Conservation (phyloP, 2,797 vertebrate genomes). For the Semotilus atromaculatus region DNA sequence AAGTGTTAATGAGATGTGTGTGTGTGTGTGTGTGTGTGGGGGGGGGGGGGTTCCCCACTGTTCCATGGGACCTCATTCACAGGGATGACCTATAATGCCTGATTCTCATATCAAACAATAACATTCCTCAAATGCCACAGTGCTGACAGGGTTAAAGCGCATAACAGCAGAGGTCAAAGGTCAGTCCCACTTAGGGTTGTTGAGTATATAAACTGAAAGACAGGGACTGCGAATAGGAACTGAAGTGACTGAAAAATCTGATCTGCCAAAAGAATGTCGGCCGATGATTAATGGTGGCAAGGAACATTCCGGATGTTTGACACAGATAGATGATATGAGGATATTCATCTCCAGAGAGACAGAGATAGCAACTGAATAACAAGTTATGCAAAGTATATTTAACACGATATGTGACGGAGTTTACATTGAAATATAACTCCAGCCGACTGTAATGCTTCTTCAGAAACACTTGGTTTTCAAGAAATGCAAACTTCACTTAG, state of each 20-base stretch:
- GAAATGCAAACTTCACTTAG: constrained; percentile 6
- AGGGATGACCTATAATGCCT: constrained; percentile 39
- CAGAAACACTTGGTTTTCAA: background rate
- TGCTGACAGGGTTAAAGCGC: constrained; percentile 59
- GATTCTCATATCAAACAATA: constrained; percentile 66
- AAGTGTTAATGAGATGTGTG: constrained; percentile 43
- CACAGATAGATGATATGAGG: constrained; percentile 26
- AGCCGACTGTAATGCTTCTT: background rate
- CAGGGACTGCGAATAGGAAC: constrained; percentile 24
- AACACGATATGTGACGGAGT: background rate
- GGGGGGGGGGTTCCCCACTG: constrained; percentile 4
- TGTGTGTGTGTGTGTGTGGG: too few species aligned
- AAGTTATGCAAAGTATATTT: constrained; percentile 5
- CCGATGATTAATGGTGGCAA: background rate
- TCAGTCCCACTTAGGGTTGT: constrained; percentile 49
- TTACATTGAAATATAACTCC: background rate
- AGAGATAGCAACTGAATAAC: background rate
- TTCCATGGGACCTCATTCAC: constrained; percentile 35
- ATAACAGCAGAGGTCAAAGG: constrained; percentile 54
- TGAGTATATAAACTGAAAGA: constrained; percentile 40
- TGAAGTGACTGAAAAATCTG: constrained; percentile 26
- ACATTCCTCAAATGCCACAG: constrained; percentile 74
- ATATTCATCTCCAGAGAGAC: constrained; percentile 11
- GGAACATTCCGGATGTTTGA: constrained; percentile 32
- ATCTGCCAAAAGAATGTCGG: constrained; percentile 38